Percentiles rank a stretch among this genome's conserved stretches.
These are phyloP conservation scores for Episyrphus balteatus DNA, from an alignment of 1,140 invertebrate genomes.

Conservation along the genomic window DNA sequence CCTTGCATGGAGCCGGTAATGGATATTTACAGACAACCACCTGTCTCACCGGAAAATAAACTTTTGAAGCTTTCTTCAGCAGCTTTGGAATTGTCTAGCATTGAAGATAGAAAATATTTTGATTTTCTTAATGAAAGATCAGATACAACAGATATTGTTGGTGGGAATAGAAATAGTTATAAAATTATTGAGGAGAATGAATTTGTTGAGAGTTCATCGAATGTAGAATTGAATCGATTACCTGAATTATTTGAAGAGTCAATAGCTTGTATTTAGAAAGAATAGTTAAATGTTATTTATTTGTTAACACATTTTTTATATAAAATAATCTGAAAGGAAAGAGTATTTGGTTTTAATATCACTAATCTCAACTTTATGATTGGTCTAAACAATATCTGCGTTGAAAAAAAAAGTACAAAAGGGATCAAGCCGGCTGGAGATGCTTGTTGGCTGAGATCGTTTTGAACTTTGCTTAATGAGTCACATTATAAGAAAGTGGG, in stretches of 20 bases:
- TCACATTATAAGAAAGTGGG: too few species aligned
- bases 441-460: too few species aligned
- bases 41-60: not conserved
- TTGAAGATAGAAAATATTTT: slow-evolving; percentile 1
- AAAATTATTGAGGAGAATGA: not conserved
- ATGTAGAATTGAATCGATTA: not conserved
- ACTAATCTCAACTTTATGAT: too few species aligned
- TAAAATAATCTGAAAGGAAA: too few species aligned
- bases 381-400: too few species aligned
- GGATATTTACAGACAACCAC: not conserved
- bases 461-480: too few species aligned
- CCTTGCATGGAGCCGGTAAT: too few species aligned
- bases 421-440: too few species aligned
- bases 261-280: not conserved
- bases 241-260: not conserved
- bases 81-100: not conserved
- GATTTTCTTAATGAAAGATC: slow-evolving; percentile 1
- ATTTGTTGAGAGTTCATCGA: slow-evolving; percentile 1
- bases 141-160: not conserved
- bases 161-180: not conserved
- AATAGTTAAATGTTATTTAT: not conserved
- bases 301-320: too few species aligned
- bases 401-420: too few species aligned
- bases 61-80: not conserved
- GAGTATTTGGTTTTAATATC: too few species aligned